These are phyloP conservation scores for Salvelinus fontinalis DNA, from an alignment of 2,113 vertebrate species.

Conservation along the genomic window DNA sequence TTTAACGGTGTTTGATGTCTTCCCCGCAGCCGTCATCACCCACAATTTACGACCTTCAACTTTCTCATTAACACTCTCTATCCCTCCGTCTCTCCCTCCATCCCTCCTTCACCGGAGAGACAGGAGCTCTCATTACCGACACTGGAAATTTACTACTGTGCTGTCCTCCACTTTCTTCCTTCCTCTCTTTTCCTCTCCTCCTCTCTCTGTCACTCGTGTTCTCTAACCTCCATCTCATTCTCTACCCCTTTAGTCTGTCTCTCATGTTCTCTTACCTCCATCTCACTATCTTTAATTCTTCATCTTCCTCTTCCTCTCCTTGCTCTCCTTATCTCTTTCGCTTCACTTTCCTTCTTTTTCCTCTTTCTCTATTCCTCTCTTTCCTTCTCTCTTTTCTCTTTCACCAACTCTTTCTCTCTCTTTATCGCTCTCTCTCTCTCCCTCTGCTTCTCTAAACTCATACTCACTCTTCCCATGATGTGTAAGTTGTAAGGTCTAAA, in stretches of 20 bases:
- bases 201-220: neutral
- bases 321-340: neutral
- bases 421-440: constrained; percentile 33
- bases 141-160: constrained; percentile 24
- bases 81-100: neutral
- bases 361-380: neutral
- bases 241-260: neutral
- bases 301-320: neutral
- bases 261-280: neutral
- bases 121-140: constrained; percentile 15
- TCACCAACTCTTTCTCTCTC: neutral
- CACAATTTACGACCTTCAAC: constrained; percentile 65
- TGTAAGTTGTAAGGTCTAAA: constrained; percentile 40
- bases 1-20: constrained; percentile 55
- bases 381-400: neutral
- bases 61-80: constrained; percentile 15
- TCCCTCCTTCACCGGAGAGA: constrained; percentile 9
- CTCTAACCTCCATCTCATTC: neutral
- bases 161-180: constrained; percentile 3
- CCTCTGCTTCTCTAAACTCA: neutral
- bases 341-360: neutral
- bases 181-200: neutral
- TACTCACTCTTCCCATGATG: neutral
- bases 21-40: constrained; percentile 45
- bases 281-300: neutral